Conservation (phyloP, 2,113 vertebrate genomes). For the Monopterus albus region DNA sequence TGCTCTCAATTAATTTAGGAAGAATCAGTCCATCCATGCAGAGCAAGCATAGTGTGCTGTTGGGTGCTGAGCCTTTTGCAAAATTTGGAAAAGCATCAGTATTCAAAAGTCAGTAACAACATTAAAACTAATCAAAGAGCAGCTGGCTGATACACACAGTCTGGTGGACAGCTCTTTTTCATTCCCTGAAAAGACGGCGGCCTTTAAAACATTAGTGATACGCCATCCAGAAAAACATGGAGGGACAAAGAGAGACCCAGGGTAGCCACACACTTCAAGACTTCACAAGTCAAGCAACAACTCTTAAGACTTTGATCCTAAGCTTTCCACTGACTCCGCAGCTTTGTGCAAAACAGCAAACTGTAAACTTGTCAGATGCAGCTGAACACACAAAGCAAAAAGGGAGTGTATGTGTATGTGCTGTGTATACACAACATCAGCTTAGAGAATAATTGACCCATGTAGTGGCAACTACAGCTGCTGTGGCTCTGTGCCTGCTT, state of each 20-base stretch:
- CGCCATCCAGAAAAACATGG: slow-evolving; percentile 1
- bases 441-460: slow-evolving; percentile 64
- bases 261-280: slow-evolving; percentile 38
- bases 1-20: slow-evolving; percentile 52
- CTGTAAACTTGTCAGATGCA: slow-evolving; percentile 37
- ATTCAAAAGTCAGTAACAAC: slow-evolving; percentile 28
- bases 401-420: slow-evolving; percentile 7
- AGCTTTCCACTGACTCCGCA: slow-evolving; percentile 36
- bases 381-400: slow-evolving; percentile 25
- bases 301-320: slow-evolving; percentile 41
- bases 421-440: slow-evolving; percentile 53
- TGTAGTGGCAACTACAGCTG: slow-evolving; percentile 66
- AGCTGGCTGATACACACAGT: slow-evolving; percentile 1
- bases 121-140: slow-evolving; percentile 37
- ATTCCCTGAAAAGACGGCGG: neutral
- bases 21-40: slow-evolving; percentile 53
- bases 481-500: slow-evolving; percentile 50
- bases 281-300: slow-evolving; percentile 24
- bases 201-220: slow-evolving; percentile 50
- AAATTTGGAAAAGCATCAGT: slow-evolving; percentile 26
- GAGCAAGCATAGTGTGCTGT: slow-evolving; percentile 27
- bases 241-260: slow-evolving; percentile 21
- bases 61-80: slow-evolving; percentile 9
- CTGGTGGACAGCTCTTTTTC: slow-evolving; percentile 26
- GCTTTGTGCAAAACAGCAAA: slow-evolving; percentile 50